Percentiles rank a stretch among this genome's conserved stretches.
Conservation (phyloP, 2,888 invertebrate species). For the Carabus problematicus region DNA sequence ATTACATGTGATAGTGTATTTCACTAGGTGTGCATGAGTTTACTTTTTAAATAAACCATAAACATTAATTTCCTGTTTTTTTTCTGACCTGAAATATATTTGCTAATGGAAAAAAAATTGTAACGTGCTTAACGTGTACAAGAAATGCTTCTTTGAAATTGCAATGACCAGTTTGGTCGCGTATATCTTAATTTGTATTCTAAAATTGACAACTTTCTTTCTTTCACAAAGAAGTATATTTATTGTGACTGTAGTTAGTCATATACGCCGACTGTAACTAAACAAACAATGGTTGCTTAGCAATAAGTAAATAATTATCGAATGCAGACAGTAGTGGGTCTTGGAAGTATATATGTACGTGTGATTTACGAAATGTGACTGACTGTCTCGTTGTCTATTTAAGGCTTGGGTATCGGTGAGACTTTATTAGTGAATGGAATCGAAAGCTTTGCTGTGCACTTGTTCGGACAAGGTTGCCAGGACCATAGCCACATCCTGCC, state of each 20-base stretch:
- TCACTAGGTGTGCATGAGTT: too few species aligned
- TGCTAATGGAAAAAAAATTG: too few species aligned
- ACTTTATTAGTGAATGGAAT: slow-evolving; percentile 10
- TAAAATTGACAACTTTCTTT: slow-evolving; percentile 25
- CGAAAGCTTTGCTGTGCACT: slow-evolving; percentile 24
- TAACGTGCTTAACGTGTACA: too few species aligned
- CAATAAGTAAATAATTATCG: slow-evolving; percentile 22
- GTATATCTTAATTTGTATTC: too few species aligned
- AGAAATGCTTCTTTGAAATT: too few species aligned
- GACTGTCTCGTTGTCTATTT: not conserved
- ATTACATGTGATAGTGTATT: too few species aligned
- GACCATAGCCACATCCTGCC: slow-evolving; percentile 22
- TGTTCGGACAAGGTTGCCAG: slow-evolving; percentile 20
- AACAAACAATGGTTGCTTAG: slow-evolving; percentile 28
- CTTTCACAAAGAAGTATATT: slow-evolving; percentile 28
- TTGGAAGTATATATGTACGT: slow-evolving; percentile 17
- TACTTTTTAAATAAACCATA: too few species aligned
- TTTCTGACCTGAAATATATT: too few species aligned
- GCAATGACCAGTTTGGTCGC: too few species aligned
- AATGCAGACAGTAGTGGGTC: slow-evolving; percentile 21
- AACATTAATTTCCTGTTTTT: too few species aligned
- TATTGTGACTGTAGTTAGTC: slow-evolving; percentile 20
- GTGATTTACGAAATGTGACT: slow-evolving; percentile 31
- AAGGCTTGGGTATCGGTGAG: not conserved
- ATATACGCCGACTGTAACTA: slow-evolving; percentile 4